Conservation (phyloP, 2,113 vertebrate species). For the Ceyx cyanopectus region DNA sequence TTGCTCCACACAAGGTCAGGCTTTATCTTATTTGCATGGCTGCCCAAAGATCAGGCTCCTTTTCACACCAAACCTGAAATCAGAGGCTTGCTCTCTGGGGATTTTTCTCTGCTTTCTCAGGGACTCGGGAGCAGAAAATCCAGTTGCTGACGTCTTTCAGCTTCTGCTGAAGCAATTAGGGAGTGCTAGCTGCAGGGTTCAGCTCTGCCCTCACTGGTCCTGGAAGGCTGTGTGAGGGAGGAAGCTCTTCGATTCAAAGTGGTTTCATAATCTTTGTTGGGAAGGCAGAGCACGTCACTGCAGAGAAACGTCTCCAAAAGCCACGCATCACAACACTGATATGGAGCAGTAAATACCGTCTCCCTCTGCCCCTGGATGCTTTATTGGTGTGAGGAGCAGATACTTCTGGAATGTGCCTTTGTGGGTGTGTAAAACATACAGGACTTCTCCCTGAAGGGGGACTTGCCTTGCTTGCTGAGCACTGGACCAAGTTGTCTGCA, state of each 20-base stretch:
- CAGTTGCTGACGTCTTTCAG: slow-evolving; percentile 14
- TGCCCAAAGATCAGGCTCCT: not conserved
- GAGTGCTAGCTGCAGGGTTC: not conserved
- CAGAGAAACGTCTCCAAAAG: not conserved
- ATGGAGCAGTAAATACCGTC: not conserved
- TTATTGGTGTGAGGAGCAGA: not conserved
- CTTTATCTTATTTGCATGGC: not conserved
- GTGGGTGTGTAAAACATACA: fast-evolving
- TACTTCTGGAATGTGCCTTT: not conserved
- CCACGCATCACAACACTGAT: not conserved
- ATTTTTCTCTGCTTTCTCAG: not conserved
- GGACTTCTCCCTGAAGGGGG: fast-evolving
- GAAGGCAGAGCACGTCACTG: not conserved
- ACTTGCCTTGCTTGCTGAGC: not conserved
- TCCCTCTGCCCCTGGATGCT: not conserved
- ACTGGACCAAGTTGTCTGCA: fast-evolving
- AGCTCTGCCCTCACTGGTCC: not conserved
- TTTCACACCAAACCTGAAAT: not conserved
- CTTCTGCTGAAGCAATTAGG: slow-evolving; percentile 52
- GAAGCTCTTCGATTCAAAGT: not conserved
- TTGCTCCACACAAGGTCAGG: not conserved
- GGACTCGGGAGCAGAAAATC: not conserved
- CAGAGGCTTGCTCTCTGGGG: not conserved
- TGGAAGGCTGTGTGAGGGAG: slow-evolving; percentile 18
- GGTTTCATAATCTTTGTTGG: not conserved